These are phyloP conservation scores for Pluvianellus socialis DNA, from an alignment of 2,113 vertebrate species.

Conservation along the genomic window DNA sequence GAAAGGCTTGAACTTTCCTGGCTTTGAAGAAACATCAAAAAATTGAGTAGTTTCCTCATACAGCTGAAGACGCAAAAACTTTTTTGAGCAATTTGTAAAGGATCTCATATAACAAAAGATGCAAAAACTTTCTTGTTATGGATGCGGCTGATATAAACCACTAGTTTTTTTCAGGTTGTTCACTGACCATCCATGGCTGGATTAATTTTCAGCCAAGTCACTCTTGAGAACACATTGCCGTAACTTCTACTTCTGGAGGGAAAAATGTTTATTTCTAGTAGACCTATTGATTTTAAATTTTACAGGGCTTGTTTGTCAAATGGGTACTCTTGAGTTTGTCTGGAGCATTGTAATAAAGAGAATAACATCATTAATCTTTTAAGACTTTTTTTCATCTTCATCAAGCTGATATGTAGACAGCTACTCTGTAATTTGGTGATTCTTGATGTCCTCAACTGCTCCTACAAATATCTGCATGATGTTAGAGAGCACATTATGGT, in stretches of 20 bases:
- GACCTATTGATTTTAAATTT: neutral
- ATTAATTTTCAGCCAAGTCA: neutral
- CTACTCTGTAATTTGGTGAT: neutral
- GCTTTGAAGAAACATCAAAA: neutral
- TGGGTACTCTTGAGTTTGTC: neutral
- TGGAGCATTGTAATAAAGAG: neutral
- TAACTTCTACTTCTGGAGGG: neutral
- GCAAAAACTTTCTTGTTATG: neutral
- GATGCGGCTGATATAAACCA: neutral
- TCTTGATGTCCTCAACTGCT: neutral
- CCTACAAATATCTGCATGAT: neutral
- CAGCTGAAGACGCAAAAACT: rapidly evolving
- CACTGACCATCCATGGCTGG: neutral
- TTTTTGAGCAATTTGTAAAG: neutral
- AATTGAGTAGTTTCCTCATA: neutral
- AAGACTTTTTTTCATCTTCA: neutral
- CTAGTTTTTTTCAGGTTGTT: neutral
- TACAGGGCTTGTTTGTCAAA: neutral
- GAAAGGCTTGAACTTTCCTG: neutral
- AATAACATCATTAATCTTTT: neutral
- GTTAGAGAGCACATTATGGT: neutral
- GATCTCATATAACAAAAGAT: neutral
- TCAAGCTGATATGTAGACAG: neutral
- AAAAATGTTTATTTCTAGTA: neutral
- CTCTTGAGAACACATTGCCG: neutral